Evolutionary conservation across 2,888 invertebrate genomes (phyloP).

Genomic region (Hymenopus coronatus): DNA sequence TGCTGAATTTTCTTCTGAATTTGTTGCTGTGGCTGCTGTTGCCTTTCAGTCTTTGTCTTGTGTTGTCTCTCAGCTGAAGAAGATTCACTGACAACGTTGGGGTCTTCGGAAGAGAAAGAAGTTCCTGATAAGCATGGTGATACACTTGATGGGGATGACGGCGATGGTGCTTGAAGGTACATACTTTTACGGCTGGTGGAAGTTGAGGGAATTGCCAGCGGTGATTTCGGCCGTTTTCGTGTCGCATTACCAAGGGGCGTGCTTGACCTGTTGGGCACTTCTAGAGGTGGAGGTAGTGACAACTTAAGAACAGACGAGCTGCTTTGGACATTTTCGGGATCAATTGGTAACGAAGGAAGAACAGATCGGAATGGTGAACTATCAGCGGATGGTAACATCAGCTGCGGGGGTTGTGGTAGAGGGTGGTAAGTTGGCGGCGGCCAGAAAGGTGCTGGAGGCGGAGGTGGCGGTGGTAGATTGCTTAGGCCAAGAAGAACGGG

Average conservation of each 20-base stretch:
- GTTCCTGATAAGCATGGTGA: conserved; percentile 28
- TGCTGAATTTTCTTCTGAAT: not conserved
- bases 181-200: conserved; percentile 29
- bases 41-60: not conserved
- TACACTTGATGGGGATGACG: conserved; percentile 17
- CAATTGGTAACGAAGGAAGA: conserved; percentile 7
- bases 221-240: conserved; percentile 33
- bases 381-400: conserved; percentile 42
- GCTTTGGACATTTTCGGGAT: not conserved
- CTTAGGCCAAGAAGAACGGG: conserved; percentile 27
- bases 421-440: conserved; percentile 32
- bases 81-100: not conserved
- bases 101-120: conserved; percentile 14
- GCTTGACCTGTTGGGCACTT: conserved; percentile 35
- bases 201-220: conserved; percentile 32
- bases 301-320: not conserved
- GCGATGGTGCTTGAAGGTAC: conserved; percentile 7
- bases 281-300: not conserved
- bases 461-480: conserved; percentile 16
- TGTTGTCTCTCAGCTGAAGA: not conserved
- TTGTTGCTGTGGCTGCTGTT: not conserved
- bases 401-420: conserved; percentile 29
- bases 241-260: conserved; percentile 39
- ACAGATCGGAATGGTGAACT: conserved; percentile 43
- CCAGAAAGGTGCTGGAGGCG: conserved; percentile 36